Conservation (phyloP, 2,113 vertebrate species). For the Catharus bicknelli region DNA sequence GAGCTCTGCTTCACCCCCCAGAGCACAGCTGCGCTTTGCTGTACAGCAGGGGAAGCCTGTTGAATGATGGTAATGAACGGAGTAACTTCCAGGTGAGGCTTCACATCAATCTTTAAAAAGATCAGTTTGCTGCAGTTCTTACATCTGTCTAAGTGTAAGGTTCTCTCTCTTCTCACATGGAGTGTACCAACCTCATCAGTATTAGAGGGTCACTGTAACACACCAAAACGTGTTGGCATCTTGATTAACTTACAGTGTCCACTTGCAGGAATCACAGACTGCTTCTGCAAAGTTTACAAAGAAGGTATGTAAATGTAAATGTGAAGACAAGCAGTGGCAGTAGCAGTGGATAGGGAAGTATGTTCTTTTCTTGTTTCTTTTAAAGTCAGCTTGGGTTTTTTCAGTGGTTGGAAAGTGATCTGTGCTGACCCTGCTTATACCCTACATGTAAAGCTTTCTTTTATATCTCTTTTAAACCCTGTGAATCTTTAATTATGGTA, state of each 20-base stretch:
- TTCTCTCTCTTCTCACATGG: background rate
- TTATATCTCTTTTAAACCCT: background rate
- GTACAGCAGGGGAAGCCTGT: fast-evolving
- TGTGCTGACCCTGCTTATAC: background rate
- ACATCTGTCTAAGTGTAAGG: background rate
- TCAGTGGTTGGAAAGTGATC: background rate
- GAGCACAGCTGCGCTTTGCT: background rate
- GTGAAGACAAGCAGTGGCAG: background rate
- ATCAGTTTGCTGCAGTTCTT: background rate
- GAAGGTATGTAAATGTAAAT: conserved; percentile 62
- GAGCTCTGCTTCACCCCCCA: background rate
- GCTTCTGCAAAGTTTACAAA: conserved; percentile 60
- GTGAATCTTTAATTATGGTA: background rate
- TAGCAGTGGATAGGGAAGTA: background rate
- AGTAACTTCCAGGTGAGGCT: background rate
- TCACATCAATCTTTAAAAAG: background rate
- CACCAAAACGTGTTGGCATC: background rate
- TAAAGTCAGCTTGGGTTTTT: background rate
- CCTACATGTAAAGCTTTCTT: background rate
- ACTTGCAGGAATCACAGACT: conserved; percentile 55
- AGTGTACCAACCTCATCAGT: background rate
- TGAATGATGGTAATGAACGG: background rate
- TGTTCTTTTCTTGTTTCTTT: background rate
- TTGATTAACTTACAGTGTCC: conserved; percentile 16
- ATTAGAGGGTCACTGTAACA: background rate